phyloP scores from a whole-genome alignment of 92 coral and sea anemone species.

The Bergia puertoricense region DNA sequence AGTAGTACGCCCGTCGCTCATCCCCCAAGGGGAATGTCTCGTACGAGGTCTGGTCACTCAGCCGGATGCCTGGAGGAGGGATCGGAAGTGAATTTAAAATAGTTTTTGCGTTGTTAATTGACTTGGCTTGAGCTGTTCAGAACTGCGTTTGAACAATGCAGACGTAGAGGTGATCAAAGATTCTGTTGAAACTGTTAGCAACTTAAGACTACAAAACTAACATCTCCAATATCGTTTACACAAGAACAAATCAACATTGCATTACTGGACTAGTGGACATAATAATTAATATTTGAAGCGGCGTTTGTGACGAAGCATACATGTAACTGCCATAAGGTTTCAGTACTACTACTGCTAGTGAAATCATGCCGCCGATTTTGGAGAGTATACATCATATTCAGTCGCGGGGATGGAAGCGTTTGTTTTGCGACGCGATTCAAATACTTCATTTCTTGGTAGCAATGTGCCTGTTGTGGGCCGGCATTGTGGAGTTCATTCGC shows the following conservation, averaged over 20 bases:
- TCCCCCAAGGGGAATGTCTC: neutral
- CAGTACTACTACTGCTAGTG: neutral
- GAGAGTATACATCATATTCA: conserved; percentile 41
- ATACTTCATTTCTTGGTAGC: conserved; percentile 79
- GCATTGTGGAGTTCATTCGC: conserved; percentile 85
- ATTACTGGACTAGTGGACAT: too few species aligned
- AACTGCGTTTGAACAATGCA: neutral
- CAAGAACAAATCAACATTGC: too few species aligned
- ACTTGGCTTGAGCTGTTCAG: too few species aligned
- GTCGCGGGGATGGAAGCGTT: conserved; percentile 56
- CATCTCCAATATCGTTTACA: too few species aligned
- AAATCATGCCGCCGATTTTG: conserved; percentile 67
- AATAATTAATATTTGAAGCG: too few species aligned
- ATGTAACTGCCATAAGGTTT: too few species aligned
- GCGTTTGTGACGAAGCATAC: too few species aligned
- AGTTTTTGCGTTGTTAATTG: neutral
- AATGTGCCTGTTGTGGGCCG: conserved; percentile 79
- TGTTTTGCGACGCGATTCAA: conserved; percentile 56
- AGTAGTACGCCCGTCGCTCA: neutral
- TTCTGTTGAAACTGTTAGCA: too few species aligned
- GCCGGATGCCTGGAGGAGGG: neutral
- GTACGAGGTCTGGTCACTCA: too few species aligned
- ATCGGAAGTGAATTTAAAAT: neutral
- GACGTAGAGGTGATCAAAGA: neutral
- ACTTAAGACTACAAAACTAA: too few species aligned